A percentile compares a stretch with the other conserved stretches of the same genome.
Conservation (phyloP, 2,113 vertebrate species). For the Clarias macrocephalus region DNA sequence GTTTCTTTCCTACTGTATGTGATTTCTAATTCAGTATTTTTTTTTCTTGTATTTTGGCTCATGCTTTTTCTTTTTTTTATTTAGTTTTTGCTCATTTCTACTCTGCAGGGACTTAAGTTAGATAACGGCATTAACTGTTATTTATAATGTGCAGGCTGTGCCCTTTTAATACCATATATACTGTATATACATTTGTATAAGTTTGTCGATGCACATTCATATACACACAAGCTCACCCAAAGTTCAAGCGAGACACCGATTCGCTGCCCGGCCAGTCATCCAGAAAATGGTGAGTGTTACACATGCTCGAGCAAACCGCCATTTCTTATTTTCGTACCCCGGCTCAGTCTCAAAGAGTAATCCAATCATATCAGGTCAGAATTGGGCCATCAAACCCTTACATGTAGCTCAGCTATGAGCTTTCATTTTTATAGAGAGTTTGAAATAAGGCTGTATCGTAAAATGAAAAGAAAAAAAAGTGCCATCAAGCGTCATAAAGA, state of each 20-base stretch:
- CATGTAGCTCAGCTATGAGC: neutral
- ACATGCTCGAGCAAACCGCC: slow-evolving; percentile 46
- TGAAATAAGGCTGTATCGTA: neutral
- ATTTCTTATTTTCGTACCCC: slow-evolving; percentile 42
- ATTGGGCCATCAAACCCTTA: slow-evolving; percentile 27
- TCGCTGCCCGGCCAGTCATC: slow-evolving; percentile 40
- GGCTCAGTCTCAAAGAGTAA: slow-evolving; percentile 19
- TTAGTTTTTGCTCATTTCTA: neutral
- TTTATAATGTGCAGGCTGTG: neutral
- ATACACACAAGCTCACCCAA: slow-evolving; percentile 5
- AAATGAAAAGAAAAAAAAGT: neutral
- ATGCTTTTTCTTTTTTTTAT: neutral
- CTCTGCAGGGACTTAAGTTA: neutral
- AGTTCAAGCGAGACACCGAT: slow-evolving; percentile 26
- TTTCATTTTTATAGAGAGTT: slow-evolving; percentile 22
- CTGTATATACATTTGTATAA: neutral
- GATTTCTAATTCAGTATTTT: neutral
- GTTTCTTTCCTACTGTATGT: neutral
- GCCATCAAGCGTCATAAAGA: neutral
- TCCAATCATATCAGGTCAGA: slow-evolving; percentile 40
- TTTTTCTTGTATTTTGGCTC: neutral
- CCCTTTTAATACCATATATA: neutral
- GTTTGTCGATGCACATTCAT: slow-evolving; percentile 2
- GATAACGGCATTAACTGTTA: neutral
- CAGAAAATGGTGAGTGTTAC: slow-evolving; percentile 44